Base-by-base conservation (phyloP, 2,113 vertebrate genomes). In the Okapia johnstoni region DNA sequence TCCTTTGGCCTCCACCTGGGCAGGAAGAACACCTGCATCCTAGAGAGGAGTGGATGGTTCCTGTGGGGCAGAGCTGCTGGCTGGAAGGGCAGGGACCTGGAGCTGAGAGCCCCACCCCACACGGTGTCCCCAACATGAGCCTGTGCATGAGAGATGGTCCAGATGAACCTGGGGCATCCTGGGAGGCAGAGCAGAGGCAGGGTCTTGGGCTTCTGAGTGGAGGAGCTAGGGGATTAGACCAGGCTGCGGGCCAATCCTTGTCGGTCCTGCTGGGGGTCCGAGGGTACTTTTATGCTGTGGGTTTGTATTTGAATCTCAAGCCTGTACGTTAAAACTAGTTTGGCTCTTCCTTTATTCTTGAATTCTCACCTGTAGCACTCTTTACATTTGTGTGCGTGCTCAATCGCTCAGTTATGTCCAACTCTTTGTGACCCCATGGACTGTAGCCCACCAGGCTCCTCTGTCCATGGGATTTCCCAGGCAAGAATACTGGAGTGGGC, bases 31-130 rank as follows among this genome's bases (percentile, higher is more conserved):
- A 5, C 19, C 21, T 1, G 79, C 23, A 4, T 9, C 0, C 14
- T 4, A 33, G 58, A 16, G 13, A 76, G n/a, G 10, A 9, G 15
- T 16, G 7, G 3, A 58, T 0, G 21, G 23, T 14, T 23, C 26
- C 1, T 2, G 2, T 0, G 17, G 7, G 25, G 30, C 66, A 63
- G 12, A 28, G 28, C 2, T 1, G 3, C 36, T 17, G 13, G 50
- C 46, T 15, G 0, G 17, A 70, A 79, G 33, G 23, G 26, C 26
- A n/a, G 28, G 61, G 33, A 14, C 11, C 55, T 8, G n/a, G 11
- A 48, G 26, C 5, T 12, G 43, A 79, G 58, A 19, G 43, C 54
- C 36, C 4, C 10, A 25, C 63, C 58, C n/a, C 50, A 26, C 40
- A 3, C 1, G 16, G 2, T 1, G 2, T 3, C 46, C 36, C 73